A percentile compares a stretch with the other conserved stretches of the same genome.
phyloP scores from a whole-genome alignment of 2,113 vertebrate genomes.

The Lamprologus callipterus region DNA sequence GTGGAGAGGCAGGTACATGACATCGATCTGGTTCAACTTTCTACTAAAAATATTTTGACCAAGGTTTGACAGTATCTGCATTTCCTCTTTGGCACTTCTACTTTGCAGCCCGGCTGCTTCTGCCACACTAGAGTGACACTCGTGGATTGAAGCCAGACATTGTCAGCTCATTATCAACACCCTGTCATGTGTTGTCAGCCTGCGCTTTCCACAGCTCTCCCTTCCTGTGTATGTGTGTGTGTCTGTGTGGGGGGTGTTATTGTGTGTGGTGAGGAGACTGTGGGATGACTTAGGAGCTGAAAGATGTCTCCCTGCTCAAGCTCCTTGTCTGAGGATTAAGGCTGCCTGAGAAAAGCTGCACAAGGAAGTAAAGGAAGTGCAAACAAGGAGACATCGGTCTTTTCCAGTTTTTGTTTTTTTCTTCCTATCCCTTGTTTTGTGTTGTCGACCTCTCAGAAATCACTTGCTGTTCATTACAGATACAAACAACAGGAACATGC shows the following conservation, averaged over 20 bases:
- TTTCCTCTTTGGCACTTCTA: neutral
- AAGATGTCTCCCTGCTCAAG: neutral
- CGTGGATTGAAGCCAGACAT: slow-evolving; percentile 25
- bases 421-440: neutral
- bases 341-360: neutral
- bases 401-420: neutral
- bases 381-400: neutral
- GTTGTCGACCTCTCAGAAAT: neutral
- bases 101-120: neutral
- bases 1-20: neutral
- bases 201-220: slow-evolving; percentile 4
- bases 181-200: slow-evolving; percentile 32
- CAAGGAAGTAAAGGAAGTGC: neutral
- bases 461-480: neutral
- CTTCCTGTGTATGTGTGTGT: neutral
- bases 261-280: neutral
- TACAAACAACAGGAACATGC: neutral
- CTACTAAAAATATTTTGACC: slow-evolving; percentile 8
- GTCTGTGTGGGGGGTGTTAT: neutral
- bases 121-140: slow-evolving; percentile 12
- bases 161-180: slow-evolving; percentile 50
- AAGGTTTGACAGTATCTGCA: neutral
- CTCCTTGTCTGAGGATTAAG: slow-evolving; percentile 1
- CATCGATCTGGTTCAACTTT: neutral
- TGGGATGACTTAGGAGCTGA: neutral